Conservation (phyloP, 2,797 vertebrate species). For the Coregonus suidteri region DNA sequence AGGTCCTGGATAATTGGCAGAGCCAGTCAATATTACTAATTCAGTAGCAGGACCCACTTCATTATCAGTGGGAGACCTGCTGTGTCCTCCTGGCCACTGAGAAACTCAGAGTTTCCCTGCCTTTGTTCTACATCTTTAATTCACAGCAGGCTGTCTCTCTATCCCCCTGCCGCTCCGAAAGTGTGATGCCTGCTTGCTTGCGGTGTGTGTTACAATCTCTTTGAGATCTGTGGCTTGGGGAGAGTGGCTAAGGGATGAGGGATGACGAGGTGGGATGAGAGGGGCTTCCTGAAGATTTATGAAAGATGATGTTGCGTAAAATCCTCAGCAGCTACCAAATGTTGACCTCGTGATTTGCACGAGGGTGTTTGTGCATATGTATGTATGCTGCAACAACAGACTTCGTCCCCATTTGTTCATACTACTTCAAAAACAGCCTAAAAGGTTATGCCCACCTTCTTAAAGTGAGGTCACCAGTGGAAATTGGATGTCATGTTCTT, state of each 20-base stretch:
- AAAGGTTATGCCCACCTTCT: neutral
- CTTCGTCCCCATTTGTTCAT: neutral
- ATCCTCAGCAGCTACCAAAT: neutral
- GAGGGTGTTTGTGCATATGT: neutral
- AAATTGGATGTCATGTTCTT: slow-evolving; percentile 22
- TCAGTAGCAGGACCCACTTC: slow-evolving; percentile 54
- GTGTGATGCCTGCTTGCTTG: neutral
- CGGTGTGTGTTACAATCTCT: neutral
- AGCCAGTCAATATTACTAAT: slow-evolving; percentile 66
- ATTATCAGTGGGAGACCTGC: slow-evolving; percentile 47
- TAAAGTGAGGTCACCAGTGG: neutral
- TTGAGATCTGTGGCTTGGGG: neutral
- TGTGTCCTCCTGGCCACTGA: slow-evolving; percentile 42
- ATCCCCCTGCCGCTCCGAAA: neutral
- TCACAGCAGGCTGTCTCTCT: neutral
- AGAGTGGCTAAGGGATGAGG: too few species aligned
- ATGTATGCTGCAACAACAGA: neutral
- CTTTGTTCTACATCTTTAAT: slow-evolving; percentile 34
- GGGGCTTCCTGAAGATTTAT: neutral
- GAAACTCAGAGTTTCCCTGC: slow-evolving; percentile 27
- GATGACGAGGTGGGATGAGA: neutral
- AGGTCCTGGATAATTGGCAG: slow-evolving; percentile 52
- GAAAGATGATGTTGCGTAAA: neutral
- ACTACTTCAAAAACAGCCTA: neutral
- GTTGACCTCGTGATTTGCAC: neutral